Evolutionary conservation across 2,888 invertebrate species (phyloP).

Genomic region (Perdita meconis): DNA sequence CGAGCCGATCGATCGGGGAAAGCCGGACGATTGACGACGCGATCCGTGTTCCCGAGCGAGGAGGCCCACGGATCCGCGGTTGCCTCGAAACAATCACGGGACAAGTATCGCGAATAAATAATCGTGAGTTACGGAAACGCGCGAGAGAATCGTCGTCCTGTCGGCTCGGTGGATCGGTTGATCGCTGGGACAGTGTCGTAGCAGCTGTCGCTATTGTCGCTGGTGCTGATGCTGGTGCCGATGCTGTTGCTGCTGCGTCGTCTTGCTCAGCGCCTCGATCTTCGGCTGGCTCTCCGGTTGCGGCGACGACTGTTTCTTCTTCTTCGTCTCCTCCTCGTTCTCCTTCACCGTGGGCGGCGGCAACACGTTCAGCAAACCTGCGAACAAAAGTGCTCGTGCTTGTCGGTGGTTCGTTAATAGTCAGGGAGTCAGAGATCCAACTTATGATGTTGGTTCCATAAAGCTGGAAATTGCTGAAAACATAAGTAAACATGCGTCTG

Average conservation of each 20-base stretch:
- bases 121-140: neutral
- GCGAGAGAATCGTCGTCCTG: neutral
- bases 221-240: constrained; percentile 20
- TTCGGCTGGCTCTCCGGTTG: constrained; percentile 37
- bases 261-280: constrained; percentile 39
- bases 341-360: constrained; percentile 41
- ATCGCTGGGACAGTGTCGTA: neutral
- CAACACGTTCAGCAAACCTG: constrained; percentile 66
- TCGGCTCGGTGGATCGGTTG: neutral
- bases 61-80: neutral
- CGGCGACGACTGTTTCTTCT: constrained; percentile 30
- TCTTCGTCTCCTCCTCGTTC: constrained; percentile 45
- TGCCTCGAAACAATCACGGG: neutral
- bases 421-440: no score
- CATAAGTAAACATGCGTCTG: no score
- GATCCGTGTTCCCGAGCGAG: neutral
- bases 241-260: constrained; percentile 45
- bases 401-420: neutral
- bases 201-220: constrained; percentile 9
- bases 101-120: constrained; percentile 19
- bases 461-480: no score
- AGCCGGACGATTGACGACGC: neutral
- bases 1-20: neutral
- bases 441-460: no score
- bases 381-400: neutral